phyloP scores from a whole-genome alignment of 2,113 vertebrate species.

The Pontoporia blainvillei region DNA sequence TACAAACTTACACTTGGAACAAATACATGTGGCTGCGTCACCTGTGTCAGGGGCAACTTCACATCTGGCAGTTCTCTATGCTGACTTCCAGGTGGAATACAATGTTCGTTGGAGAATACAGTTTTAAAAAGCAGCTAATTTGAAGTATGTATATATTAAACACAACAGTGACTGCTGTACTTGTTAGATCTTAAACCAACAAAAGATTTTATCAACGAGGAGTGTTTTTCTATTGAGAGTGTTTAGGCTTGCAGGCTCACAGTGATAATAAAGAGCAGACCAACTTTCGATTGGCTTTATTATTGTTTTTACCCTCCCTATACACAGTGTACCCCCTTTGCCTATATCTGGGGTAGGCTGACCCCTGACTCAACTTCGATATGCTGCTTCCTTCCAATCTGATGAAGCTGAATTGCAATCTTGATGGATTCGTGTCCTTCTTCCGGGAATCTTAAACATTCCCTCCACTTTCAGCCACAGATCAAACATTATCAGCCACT shows the following conservation, averaged over 20 bases:
- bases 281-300: background rate
- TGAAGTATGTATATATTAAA: background rate
- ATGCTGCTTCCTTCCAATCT: background rate
- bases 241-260: background rate
- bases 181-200: background rate
- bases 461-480: background rate
- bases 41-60: background rate
- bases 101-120: background rate
- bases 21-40: background rate
- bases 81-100: background rate
- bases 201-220: background rate
- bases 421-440: background rate
- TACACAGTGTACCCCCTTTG: background rate
- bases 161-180: background rate
- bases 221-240: background rate
- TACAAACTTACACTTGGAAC: background rate
- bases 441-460: background rate
- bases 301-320: background rate
- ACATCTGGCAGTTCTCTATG: background rate
- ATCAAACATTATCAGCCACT: background rate
- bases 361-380: background rate
- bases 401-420: background rate
- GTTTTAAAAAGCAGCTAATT: background rate
- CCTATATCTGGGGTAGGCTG: background rate
- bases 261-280: background rate